Evolutionary conservation across 2,797 vertebrate genomes (phyloP).

Genomic region (Lemur catta): DNA sequence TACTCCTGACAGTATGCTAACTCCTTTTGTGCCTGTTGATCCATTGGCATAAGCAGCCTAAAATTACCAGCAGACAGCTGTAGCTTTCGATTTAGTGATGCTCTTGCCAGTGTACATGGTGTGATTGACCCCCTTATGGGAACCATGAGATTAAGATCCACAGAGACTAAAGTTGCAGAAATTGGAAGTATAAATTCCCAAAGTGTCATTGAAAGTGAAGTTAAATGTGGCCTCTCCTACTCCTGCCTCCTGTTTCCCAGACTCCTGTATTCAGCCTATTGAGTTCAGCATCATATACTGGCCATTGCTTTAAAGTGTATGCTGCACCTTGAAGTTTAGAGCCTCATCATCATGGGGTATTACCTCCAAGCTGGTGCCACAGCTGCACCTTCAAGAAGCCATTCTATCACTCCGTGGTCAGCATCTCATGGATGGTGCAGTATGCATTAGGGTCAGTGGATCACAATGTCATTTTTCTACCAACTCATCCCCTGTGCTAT

Average conservation of each 20-base stretch:
- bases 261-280: background rate
- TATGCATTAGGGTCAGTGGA: background rate
- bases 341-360: background rate
- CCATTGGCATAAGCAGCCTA: background rate
- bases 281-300: background rate
- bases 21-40: background rate
- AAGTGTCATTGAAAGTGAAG: background rate
- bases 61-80: background rate
- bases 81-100: background rate
- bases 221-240: background rate
- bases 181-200: background rate
- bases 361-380: background rate
- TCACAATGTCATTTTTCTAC: background rate
- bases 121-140: background rate
- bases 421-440: background rate
- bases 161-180: background rate
- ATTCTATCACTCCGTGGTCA: background rate
- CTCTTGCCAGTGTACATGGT: background rate
- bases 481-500: background rate
- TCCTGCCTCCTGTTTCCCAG: background rate
- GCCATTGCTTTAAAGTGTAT: background rate
- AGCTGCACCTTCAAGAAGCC: background rate
- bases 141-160: background rate
- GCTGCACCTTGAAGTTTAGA: background rate
- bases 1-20: background rate